These are phyloP conservation scores for Bujurquina vittata DNA, from an alignment of 2,113 vertebrate species.

Conservation along the genomic window DNA sequence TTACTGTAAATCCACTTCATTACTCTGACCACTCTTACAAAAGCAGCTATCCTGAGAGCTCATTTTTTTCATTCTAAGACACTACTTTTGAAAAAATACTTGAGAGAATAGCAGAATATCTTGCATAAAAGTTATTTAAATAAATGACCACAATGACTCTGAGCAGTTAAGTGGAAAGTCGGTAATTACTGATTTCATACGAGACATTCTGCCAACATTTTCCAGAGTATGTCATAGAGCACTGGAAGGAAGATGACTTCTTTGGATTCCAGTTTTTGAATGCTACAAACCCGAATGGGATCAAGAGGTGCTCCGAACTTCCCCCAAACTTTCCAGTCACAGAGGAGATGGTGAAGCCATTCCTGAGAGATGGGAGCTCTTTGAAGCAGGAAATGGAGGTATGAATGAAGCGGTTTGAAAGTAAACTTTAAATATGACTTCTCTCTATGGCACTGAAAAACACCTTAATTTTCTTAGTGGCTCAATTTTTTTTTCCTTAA, in stretches of 20 bases:
- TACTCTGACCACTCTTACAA: not conserved
- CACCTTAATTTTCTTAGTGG: not conserved
- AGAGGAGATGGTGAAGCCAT: constrained; percentile 81
- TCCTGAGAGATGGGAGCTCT: constrained; percentile 80
- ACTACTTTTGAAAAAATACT: not conserved
- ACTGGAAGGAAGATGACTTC: constrained; percentile 84
- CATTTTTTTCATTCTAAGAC: not conserved
- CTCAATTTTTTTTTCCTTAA: constrained; percentile 46
- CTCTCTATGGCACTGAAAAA: no score
- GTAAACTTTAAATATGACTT: no score
- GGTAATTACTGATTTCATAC: not conserved
- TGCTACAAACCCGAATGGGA: constrained; percentile 87
- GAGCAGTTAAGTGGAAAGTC: not conserved
- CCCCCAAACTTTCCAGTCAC: constrained; percentile 86
- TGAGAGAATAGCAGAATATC: not conserved
- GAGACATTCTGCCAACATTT: not conserved
- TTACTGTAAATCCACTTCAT: not conserved
- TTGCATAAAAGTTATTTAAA: not conserved
- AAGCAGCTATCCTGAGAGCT: not conserved
- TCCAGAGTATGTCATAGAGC: constrained; percentile 83
- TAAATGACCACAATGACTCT: not conserved
- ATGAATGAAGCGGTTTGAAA: constrained; percentile 25
- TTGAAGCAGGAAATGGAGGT: constrained; percentile 87
- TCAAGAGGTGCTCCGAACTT: constrained; percentile 82
- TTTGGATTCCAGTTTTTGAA: constrained; percentile 92